Percentiles rank a stretch among this genome's conserved stretches.
These are phyloP conservation scores for Mesoclemmys tuberculata DNA, from an alignment of 2,113 vertebrate species.

Conservation along the genomic window DNA sequence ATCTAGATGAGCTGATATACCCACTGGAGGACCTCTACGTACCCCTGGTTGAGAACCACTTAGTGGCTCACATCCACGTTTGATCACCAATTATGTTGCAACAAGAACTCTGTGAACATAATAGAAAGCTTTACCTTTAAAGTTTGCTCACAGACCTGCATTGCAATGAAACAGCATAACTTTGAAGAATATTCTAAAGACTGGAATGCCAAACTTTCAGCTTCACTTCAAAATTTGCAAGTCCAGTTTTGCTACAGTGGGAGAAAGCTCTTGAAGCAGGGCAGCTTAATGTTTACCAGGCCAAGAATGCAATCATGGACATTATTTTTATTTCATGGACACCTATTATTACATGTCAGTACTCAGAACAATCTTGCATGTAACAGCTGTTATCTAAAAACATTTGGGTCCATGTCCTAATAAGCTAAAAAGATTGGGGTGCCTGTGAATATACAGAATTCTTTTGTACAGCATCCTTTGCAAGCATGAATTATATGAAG, in stretches of 20 bases:
- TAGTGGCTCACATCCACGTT: neutral
- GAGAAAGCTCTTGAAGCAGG: neutral
- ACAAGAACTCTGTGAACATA: neutral
- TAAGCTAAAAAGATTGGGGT: neutral
- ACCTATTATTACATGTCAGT: neutral
- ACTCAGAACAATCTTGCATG: neutral
- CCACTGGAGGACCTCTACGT: too few species aligned
- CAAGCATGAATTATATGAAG: neutral
- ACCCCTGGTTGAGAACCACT: neutral
- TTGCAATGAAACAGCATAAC: neutral
- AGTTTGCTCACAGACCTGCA: neutral
- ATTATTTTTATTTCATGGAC: too few species aligned
- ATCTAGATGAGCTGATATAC: too few species aligned
- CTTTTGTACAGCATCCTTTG: neutral
- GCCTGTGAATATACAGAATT: neutral
- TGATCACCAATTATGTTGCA: neutral
- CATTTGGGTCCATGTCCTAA: neutral
- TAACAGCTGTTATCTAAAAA: neutral
- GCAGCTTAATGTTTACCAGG: neutral
- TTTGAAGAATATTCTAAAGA: neutral
- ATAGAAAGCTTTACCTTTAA: neutral
- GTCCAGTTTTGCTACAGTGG: neutral
- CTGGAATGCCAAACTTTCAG: neutral
- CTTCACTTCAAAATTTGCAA: neutral
- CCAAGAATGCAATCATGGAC: neutral